Evolutionary conservation across 1,140 invertebrate species (phyloP), one percentile per base, ranked within the genome.

Genomic region (Pristionchus pacificus): DNA sequence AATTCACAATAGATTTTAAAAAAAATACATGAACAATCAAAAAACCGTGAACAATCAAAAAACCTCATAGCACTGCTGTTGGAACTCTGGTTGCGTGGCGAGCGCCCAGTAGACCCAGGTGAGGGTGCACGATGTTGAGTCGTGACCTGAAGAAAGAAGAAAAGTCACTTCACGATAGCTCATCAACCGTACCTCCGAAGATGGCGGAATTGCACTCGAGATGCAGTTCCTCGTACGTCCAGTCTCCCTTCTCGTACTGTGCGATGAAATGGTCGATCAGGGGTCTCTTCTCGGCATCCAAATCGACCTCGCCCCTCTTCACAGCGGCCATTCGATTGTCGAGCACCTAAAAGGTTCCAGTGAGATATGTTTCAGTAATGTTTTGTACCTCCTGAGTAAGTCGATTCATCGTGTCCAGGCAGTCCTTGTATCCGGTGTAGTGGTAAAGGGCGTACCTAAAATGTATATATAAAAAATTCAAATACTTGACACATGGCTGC

Each of bases 31-130:
- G 30, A 33, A 49, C 2, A 38, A 38, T 2, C 91, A 49, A 49
- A 49, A 89, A 2, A 90, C 89, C 78, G 92, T 92, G 70, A 93
- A 90, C 63, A 85, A 81, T 71, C 91, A 88, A 58, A 93, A 74
- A 80, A 93, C 92, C 75, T 91, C 88, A 71, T 91, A 89, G 0
- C 92, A 89, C 78, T 88, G 90, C n/a, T 88, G 87, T 87, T 91
- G 90, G 32, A 87, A 81, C 29, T 83, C 84, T 73, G 85, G 85
- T 32, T 86, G 81, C 28, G 78, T 70, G 1, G 84, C 81, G 15
- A 87, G 84, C 2, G 87, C 80, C 87, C 84, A 86, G 30, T 82
- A 75, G 27, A 84, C 77, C 83, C 82, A 85, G 77, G 90, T 91
- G 29, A 90, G 90, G 28, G 89, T 91, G 57, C 91, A 89, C 1